Evolutionary conservation across 2,797 vertebrate species (phyloP).

Genomic region (Picus viridis): DNA sequence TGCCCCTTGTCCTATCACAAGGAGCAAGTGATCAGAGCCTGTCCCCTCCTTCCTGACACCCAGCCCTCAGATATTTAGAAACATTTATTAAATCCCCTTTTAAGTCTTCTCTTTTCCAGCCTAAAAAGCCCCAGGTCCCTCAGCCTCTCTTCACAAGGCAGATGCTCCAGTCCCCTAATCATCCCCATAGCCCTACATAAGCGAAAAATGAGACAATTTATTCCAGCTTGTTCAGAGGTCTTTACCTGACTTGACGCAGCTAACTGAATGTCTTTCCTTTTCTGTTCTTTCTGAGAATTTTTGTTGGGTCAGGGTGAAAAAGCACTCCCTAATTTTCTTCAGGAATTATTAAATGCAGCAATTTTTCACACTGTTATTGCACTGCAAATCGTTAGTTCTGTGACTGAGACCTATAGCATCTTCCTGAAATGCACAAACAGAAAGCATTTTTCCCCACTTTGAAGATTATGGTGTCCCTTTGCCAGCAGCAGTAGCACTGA

Average conservation of each 20-base stretch:
- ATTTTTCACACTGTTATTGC: conserved; percentile 38
- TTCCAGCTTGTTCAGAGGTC: conserved; percentile 64
- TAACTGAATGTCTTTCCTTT: conserved; percentile 51
- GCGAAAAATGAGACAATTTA: conserved; percentile 28
- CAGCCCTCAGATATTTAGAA: no score
- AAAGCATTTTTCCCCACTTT: conserved; percentile 56
- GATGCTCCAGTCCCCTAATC: no score
- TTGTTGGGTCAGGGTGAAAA: not conserved
- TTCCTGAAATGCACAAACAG: conserved; percentile 43
- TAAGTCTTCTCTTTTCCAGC: no score
- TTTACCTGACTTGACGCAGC: conserved; percentile 62
- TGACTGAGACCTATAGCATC: conserved; percentile 7
- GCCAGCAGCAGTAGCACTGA: not conserved
- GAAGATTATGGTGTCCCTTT: conserved; percentile 26
- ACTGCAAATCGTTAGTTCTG: conserved; percentile 20
- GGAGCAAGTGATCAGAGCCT: no score
- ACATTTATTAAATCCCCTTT: no score
- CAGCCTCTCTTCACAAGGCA: no score
- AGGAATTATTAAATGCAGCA: not conserved
- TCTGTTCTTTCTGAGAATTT: conserved; percentile 11
- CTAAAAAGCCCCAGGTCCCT: no score
- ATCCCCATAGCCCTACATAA: not conserved
- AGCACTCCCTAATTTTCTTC: conserved; percentile 12
- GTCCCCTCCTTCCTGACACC: no score
- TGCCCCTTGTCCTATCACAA: no score